Percentiles rank a stretch among this genome's conserved stretches.
Evolutionary conservation across 64 coral and sea anemone genomes (phyloP).

Genomic region (Stichodactyla mertensii): DNA sequence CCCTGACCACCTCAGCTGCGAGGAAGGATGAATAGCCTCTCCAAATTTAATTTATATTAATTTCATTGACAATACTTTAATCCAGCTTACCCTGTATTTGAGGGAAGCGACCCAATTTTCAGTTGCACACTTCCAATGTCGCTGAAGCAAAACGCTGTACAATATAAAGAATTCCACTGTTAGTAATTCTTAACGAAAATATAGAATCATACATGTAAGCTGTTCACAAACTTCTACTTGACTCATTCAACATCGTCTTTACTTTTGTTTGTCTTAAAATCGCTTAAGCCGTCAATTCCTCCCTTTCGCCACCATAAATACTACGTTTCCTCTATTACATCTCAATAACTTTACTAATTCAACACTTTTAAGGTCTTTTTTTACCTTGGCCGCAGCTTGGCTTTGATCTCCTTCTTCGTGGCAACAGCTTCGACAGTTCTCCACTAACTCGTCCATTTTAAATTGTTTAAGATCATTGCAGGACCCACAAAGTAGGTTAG

Average conservation of each 20-base stretch:
- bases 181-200: not conserved
- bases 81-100: slow-evolving; percentile 88
- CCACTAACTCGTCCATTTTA: slow-evolving; percentile 65
- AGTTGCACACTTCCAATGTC: slow-evolving; percentile 94
- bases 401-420: slow-evolving; percentile 77
- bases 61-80: not conserved
- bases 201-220: not conserved
- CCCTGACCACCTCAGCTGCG: too few relatives aligned
- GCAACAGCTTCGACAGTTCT: slow-evolving; percentile 85
- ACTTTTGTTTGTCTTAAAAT: not conserved
- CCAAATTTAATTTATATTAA: too few relatives aligned
- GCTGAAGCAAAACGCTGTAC: slow-evolving; percentile 72
- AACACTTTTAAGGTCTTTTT: not conserved
- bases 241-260: not conserved
- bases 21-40: too few relatives aligned
- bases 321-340: not conserved
- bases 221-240: not conserved
- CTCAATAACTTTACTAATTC: not conserved
- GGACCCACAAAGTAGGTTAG: slow-evolving; percentile 89
- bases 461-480: slow-evolving; percentile 93
- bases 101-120: slow-evolving; percentile 99
- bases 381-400: slow-evolving; percentile 71
- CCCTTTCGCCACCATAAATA: not conserved
- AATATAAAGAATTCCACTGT: not conserved
- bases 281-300: not conserved